Percentiles rank a stretch among this genome's conserved stretches.
Evolutionary conservation across 2,797 vertebrate genomes (phyloP).

Genomic region (Decapterus maruadsi): DNA sequence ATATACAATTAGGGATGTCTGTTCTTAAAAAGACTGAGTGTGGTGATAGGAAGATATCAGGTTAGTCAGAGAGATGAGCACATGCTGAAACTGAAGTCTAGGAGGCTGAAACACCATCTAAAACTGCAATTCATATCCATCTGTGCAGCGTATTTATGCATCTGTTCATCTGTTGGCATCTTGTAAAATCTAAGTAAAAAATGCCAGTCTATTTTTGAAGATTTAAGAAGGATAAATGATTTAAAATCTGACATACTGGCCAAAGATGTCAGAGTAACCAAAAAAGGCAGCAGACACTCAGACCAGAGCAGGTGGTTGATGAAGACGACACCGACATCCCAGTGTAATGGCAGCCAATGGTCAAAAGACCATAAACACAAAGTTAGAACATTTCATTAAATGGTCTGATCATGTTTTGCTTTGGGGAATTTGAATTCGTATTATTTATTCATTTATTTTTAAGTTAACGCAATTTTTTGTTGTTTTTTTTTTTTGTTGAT

Average conservation of each 20-base stretch:
- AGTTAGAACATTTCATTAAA: too few species aligned
- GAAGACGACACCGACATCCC: constrained; percentile 19
- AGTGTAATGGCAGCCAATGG: background rate
- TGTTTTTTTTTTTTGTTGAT: too few species aligned
- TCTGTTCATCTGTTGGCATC: background rate
- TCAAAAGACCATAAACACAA: background rate
- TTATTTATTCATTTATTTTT: too few species aligned
- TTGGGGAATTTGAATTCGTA: too few species aligned
- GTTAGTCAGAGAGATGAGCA: background rate
- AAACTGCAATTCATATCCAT: constrained; percentile 7
- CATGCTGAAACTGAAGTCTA: background rate
- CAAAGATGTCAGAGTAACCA: background rate
- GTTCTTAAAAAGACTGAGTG: background rate
- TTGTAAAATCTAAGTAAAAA: background rate
- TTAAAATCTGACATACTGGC: background rate
- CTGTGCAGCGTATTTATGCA: background rate
- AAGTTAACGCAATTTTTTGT: background rate
- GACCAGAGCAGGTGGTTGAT: constrained; percentile 30
- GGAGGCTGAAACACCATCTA: background rate
- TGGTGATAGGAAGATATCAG: background rate
- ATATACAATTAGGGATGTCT: background rate
- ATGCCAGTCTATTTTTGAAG: background rate
- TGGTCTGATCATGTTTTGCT: too few species aligned
- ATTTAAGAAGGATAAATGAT: background rate
- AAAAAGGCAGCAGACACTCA: background rate